phyloP scores from a whole-genome alignment of 2,797 vertebrate species.

The Arrhamphus sclerolepis region DNA sequence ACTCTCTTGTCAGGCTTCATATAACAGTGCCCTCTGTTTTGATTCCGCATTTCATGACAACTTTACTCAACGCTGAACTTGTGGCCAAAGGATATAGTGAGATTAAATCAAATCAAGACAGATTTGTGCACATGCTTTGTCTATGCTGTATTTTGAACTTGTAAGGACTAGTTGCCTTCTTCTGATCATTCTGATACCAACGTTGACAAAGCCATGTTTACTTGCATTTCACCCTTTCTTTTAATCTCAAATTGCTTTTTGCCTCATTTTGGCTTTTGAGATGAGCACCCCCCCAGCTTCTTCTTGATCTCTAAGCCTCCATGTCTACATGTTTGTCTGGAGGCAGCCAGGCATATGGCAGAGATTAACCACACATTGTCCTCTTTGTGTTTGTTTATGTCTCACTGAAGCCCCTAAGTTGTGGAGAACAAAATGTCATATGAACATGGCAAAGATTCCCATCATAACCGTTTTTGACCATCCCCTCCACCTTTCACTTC shows the following conservation, averaged over 20 bases:
- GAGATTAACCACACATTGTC: conserved; percentile 67
- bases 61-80: conserved; percentile 26
- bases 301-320: conserved; percentile 38
- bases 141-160: neutral
- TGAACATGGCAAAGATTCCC: conserved; percentile 67
- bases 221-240: conserved; percentile 10
- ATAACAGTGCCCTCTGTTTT: conserved; percentile 22
- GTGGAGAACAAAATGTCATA: conserved; percentile 57
- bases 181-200: neutral
- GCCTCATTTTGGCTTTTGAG: conserved; percentile 1
- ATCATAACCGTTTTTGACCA: conserved; percentile 73
- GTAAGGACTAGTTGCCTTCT: neutral
- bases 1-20: conserved; percentile 19
- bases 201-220: neutral
- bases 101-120: conserved; percentile 15
- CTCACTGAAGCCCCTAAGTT: conserved; percentile 34
- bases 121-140: neutral
- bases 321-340: conserved; percentile 44
- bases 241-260: conserved; percentile 9
- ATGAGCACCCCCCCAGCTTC: conserved; percentile 12
- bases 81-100: conserved; percentile 17
- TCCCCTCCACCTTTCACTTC: conserved; percentile 59
- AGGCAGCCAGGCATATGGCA: conserved; percentile 51
- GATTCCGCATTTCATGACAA: conserved; percentile 33
- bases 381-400: conserved; percentile 45